Evolutionary conservation across 2,797 vertebrate species (phyloP), one percentile per base, ranked within the genome.

Genomic region (Toxotes lorentzi): DNA sequence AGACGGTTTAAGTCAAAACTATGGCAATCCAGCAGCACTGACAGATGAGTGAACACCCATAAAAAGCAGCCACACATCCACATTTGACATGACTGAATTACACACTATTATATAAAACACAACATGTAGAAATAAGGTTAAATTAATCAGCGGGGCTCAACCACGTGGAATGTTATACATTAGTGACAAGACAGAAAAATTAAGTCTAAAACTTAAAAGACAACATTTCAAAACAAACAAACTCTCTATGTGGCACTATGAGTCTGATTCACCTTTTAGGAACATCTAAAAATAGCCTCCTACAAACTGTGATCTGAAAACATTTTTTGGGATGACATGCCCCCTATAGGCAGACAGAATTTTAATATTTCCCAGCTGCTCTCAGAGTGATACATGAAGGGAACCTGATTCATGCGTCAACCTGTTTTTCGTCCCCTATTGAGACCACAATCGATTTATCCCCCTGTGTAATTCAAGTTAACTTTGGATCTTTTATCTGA

Each of bases 361-460:
- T 72, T 38, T 47, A 79, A 82, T 82, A 65, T 69, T 75, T 72
- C 59, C 73, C 61, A 78, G 40, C 62, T 78, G 48, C 60, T 54
- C 51, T 21, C 54, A 50, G 51, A 75, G 47, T 7, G 73, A 51
- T 48, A 62, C 76, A 66, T 32, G 14, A 72, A 66, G 63, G 24
- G 51, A 78, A 86, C 66, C 27, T 50, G 78, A 81, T 86, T 85
- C 51, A 63, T 64, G 60, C 50, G 0, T 79, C 51, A 65, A 79
- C 24, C 0, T 60, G 84, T 86, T 86, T 86, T 79, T 72, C 27
- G 67, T 79, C 69, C 27, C 45, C 54, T 54, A 67, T 11, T 78
- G 76, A 83, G 72, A 72, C 35, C 51, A 70, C 71, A 86, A 86
- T 87, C 85, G 45, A 92, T 83, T 65, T 4, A 4, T 6, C 16